These are phyloP conservation scores for Trichonephila clavipes DNA, from an alignment of 1,140 invertebrate genomes.

Conservation along the genomic window DNA sequence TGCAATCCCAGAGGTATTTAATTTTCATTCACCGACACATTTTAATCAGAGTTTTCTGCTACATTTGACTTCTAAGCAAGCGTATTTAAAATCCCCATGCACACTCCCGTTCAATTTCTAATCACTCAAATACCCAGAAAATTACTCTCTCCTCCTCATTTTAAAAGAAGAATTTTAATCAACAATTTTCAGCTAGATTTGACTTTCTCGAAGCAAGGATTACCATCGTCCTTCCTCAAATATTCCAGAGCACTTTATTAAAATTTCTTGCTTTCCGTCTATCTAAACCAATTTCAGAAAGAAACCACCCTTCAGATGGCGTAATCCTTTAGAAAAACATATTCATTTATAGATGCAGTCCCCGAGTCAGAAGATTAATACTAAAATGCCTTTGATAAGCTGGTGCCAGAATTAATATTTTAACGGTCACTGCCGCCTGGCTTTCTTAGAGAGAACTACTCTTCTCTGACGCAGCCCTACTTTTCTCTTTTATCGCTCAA, in stretches of 20 bases:
- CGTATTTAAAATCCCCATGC: not conserved
- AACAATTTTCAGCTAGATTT: not conserved
- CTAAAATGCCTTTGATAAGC: conserved; percentile 17
- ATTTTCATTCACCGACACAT: no score
- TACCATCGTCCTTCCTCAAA: not conserved
- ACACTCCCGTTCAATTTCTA: not conserved
- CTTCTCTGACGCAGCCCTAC: not conserved
- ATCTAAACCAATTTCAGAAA: not conserved
- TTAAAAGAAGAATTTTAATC: not conserved
- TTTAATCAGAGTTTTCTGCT: no score
- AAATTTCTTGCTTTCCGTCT: not conserved
- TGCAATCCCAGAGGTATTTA: no score
- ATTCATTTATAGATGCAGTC: conserved; percentile 29
- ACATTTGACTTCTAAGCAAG: no score
- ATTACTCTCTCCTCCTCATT: not conserved
- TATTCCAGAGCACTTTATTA: not conserved
- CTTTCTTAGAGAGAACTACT: not conserved
- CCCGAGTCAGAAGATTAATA: not conserved
- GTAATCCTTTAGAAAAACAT: conserved; percentile 13
- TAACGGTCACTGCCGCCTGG: not conserved
- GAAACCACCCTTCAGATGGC: not conserved
- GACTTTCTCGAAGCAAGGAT: not conserved
- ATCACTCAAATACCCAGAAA: not conserved
- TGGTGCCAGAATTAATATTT: conserved; percentile 22
- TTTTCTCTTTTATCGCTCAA: conserved; percentile 21